Conservation (phyloP, 2,113 vertebrate genomes). For the Ptilorrhoa leucosticta region DNA sequence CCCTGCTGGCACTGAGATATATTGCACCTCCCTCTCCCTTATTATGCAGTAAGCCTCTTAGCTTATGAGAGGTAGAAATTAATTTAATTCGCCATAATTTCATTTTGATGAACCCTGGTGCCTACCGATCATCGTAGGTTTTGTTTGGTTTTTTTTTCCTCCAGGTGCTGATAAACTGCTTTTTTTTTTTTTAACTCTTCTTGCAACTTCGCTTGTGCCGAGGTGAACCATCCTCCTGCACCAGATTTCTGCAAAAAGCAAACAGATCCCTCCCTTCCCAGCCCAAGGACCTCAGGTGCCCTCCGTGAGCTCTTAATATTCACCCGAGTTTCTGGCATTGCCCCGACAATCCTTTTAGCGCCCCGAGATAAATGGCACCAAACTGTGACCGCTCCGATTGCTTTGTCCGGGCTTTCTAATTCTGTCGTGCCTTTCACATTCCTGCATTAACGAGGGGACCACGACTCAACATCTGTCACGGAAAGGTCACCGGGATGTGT, state of each 20-base stretch:
- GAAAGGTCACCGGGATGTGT: rapidly evolving
- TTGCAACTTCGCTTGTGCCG: neutral
- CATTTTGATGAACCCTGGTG: neutral
- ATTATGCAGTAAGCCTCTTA: constrained; percentile 29
- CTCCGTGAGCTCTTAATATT: neutral
- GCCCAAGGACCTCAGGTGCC: neutral
- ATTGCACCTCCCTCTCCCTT: neutral
- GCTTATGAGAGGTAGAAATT: constrained; percentile 31
- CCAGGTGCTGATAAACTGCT: neutral
- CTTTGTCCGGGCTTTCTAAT: neutral
- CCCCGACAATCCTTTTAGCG: neutral
- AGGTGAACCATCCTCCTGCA: neutral
- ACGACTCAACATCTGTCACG: rapidly evolving
- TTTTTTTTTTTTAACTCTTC: neutral
- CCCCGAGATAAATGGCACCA: neutral
- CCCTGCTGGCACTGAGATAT: neutral
- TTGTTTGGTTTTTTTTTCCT: neutral
- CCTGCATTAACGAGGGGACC: neutral
- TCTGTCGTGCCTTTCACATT: neutral
- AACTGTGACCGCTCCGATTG: neutral
- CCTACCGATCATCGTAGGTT: neutral
- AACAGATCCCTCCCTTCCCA: neutral
- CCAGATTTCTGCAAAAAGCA: neutral
- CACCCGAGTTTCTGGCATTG: rapidly evolving
- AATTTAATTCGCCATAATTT: constrained; percentile 21